phyloP scores from a whole-genome alignment of 1,140 invertebrate genomes.

The Drosophila punjabiensis region DNA sequence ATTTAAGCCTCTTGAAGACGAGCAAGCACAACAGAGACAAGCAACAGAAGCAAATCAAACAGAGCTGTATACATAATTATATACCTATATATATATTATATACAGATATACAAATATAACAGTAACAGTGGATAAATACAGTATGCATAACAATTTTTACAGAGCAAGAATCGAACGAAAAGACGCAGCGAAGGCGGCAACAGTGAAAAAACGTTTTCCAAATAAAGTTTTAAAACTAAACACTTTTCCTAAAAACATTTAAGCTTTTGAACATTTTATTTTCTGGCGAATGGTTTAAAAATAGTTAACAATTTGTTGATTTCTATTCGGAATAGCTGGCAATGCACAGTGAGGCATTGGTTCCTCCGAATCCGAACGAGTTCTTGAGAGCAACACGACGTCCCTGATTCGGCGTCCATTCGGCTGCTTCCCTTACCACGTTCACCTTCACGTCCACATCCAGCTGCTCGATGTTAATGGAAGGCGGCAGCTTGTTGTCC shows the following conservation, averaged over 20 bases:
- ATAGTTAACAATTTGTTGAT: conserved; percentile 14
- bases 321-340: conserved; percentile 52
- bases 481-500: conserved; percentile 93
- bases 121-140: conserved; percentile 70
- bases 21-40: conserved; percentile 48
- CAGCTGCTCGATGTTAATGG: conserved; percentile 94
- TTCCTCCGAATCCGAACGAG: conserved; percentile 99
- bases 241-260: conserved; percentile 76
- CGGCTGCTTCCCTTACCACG: conserved; percentile 55
- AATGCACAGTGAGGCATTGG: conserved; percentile 96
- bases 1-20: not conserved
- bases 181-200: conserved; percentile 46
- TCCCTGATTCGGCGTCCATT: conserved; percentile 38
- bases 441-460: conserved; percentile 87
- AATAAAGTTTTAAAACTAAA: conserved; percentile 85
- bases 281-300: conserved; percentile 25
- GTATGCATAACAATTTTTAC: conserved; percentile 75
- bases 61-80: conserved; percentile 81
- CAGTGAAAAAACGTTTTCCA: conserved; percentile 79
- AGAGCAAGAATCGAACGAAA: conserved; percentile 50
- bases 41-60: conserved; percentile 83
- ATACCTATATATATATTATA: conserved; percentile 71
- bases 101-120: conserved; percentile 73
- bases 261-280: conserved; percentile 62
- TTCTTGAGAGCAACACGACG: conserved; percentile 96